Evolutionary conservation across 2,888 invertebrate species (phyloP).

Genomic region (Antheraea yamamai): DNA sequence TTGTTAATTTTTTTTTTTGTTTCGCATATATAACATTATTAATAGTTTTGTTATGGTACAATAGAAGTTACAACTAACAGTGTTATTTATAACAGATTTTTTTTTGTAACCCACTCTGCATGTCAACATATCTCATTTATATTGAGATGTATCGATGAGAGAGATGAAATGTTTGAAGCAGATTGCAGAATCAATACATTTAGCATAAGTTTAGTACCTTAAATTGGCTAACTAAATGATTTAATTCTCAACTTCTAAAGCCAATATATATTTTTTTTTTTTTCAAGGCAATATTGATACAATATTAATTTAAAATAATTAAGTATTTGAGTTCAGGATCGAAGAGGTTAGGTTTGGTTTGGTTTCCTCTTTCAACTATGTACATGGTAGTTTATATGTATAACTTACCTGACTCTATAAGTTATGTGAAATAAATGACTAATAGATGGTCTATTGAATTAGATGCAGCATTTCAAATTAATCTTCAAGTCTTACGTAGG

Average conservation of each 20-base stretch:
- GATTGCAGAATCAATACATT: not conserved
- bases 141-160: not conserved
- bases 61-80: not conserved
- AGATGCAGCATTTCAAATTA: too few relatives aligned
- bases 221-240: not conserved
- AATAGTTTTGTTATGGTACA: not conserved
- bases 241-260: not conserved
- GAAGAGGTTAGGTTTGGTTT: too few relatives aligned
- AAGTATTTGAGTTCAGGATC: too few relatives aligned
- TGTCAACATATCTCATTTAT: not conserved
- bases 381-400: too few relatives aligned
- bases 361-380: too few relatives aligned
- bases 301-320: too few relatives aligned
- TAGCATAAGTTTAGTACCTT: not conserved
- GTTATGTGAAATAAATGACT: too few relatives aligned
- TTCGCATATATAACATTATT: constrained; percentile 13
- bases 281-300: not conserved
- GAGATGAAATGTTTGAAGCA: not conserved
- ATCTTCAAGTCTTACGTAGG: too few relatives aligned
- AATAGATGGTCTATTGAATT: too few relatives aligned
- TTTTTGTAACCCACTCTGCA: not conserved
- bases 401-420: too few relatives aligned
- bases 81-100: not conserved
- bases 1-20: constrained; percentile 13
- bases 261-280: not conserved